These are phyloP conservation scores for Osmoderma eremita DNA, from an alignment of 2,888 invertebrate species.

Conservation along the genomic window DNA sequence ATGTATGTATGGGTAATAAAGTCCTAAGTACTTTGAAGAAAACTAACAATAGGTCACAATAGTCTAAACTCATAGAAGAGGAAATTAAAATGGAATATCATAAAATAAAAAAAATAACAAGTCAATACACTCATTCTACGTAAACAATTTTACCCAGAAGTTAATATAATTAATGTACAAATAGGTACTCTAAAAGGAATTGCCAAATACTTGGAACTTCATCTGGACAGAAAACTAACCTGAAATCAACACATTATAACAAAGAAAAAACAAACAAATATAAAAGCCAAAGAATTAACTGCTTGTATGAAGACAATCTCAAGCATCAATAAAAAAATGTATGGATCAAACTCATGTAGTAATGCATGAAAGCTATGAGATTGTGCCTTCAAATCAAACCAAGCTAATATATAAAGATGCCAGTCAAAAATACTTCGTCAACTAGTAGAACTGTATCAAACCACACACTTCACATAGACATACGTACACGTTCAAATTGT, in stretches of 20 bases:
- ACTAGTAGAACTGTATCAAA: neutral
- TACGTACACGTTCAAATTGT: neutral
- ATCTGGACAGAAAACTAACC: neutral
- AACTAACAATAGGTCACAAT: too few species aligned
- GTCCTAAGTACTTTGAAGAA: too few species aligned
- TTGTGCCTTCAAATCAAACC: neutral
- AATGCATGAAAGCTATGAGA: neutral
- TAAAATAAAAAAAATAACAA: too few species aligned
- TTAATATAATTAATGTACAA: too few species aligned
- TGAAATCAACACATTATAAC: neutral
- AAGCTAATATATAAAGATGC: neutral
- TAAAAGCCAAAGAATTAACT: neutral
- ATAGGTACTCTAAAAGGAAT: neutral
- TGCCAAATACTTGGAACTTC: neutral
- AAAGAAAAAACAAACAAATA: neutral
- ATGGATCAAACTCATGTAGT: neutral
- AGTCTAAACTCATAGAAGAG: too few species aligned
- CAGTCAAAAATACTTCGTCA: neutral
- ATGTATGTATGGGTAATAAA: too few species aligned
- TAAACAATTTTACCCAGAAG: neutral
- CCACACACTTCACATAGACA: neutral
- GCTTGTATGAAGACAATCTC: neutral
- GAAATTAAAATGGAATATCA: too few species aligned
- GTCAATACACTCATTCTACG: neutral
- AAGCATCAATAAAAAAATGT: neutral